These are phyloP conservation scores for Podarcis lilfordi DNA, from an alignment of 2,797 vertebrate genomes.

Conservation along the genomic window DNA sequence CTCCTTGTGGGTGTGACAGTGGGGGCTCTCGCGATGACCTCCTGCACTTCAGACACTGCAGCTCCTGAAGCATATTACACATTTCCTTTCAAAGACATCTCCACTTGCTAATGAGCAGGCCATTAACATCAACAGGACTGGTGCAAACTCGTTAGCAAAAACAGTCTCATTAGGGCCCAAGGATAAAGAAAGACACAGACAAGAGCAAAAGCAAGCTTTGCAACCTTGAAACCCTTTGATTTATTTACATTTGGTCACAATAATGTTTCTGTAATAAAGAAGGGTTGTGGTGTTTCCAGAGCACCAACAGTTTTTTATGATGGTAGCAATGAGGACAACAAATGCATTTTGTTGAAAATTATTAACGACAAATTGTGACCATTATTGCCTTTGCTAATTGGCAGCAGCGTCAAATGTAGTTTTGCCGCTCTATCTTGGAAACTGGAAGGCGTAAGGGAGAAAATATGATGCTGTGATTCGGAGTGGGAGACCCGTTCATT, in stretches of 20 bases:
- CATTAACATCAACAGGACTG: not conserved
- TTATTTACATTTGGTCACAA: not conserved
- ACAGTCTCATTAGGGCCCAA: not conserved
- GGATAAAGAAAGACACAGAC: not conserved
- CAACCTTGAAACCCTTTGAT: not conserved
- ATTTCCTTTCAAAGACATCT: not conserved
- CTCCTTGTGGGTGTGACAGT: no score
- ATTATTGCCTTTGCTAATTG: not conserved
- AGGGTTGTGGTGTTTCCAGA: not conserved
- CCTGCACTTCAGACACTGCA: not conserved
- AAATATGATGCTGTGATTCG: not conserved
- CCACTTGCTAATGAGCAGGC: not conserved
- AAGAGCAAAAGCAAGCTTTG: not conserved
- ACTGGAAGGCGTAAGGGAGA: not conserved
- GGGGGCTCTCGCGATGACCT: not conserved
- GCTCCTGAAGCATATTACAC: not conserved
- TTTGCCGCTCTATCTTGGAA: not conserved
- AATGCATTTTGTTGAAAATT: not conserved
- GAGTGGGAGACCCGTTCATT: no score
- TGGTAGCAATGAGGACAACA: no score
- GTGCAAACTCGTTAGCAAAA: not conserved
- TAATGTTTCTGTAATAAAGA: not conserved
- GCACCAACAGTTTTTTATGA: not conserved
- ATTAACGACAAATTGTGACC: not conserved
- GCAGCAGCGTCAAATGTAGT: not conserved